Evolutionary conservation across 2,888 invertebrate species (phyloP).

Genomic region (Trichogramma evanescens): DNA sequence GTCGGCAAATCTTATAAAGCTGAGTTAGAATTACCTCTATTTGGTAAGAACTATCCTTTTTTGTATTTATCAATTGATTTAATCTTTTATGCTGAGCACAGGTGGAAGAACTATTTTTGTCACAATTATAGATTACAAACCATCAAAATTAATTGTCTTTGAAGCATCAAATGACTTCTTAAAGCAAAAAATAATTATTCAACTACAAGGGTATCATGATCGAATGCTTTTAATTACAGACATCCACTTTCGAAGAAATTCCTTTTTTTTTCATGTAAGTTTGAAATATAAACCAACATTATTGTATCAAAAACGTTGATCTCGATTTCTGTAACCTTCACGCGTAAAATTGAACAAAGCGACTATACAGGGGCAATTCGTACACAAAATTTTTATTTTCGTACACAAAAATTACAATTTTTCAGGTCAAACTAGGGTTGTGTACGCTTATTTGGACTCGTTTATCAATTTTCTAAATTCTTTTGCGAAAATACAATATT

Average conservation of each 20-base stretch:
- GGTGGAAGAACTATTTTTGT: slow-evolving; percentile 26
- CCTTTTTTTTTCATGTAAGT: slow-evolving; percentile 34
- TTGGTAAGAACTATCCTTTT: slow-evolving; percentile 26
- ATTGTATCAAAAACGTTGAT: too few relatives aligned
- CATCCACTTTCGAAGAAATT: slow-evolving; percentile 27
- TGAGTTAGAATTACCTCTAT: slow-evolving; percentile 24
- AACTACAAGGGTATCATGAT: slow-evolving; percentile 26
- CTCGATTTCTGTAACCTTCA: too few relatives aligned
- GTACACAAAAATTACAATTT: too few relatives aligned
- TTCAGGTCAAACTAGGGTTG: too few relatives aligned
- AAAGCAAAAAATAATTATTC: slow-evolving; percentile 30
- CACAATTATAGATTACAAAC: slow-evolving; percentile 28
- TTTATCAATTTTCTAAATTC: too few relatives aligned
- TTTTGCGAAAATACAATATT: too few relatives aligned
- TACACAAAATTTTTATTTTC: too few relatives aligned
- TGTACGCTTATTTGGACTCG: too few relatives aligned
- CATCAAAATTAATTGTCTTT: slow-evolving; percentile 26
- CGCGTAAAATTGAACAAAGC: too few relatives aligned
- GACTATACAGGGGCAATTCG: too few relatives aligned
- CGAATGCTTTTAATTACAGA: slow-evolving; percentile 27
- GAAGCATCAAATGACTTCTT: slow-evolving; percentile 28
- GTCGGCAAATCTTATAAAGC: slow-evolving; percentile 32
- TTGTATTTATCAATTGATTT: not conserved
- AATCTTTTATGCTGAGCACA: slow-evolving; percentile 11
- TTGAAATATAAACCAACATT: not conserved